Base-by-base conservation (phyloP, 2,888 invertebrate genomes). In the Subacronicta megacephala region DNA sequence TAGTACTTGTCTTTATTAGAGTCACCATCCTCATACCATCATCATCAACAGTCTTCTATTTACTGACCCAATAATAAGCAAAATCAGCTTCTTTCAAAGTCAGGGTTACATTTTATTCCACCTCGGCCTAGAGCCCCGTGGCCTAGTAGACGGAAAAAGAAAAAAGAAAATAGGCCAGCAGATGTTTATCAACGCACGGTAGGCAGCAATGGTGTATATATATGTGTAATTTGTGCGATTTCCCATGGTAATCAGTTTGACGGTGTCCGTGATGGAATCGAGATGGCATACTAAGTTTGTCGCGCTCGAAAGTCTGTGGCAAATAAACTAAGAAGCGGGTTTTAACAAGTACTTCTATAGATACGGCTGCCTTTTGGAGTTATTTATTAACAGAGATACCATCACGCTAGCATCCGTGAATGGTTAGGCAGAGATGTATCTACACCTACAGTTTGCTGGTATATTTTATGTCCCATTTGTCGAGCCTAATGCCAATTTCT, bases 211-310 rank as follows among this genome's bases (percentile, higher is more conserved):
- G 31, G 42, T 64, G 61, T 57, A 47, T 26, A 10, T 9, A 9
- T 26, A 9, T 26, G 10, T 26, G 26, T 72, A 73, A 73, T 75
- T 68, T 46, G 75, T 43, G 47, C 59, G 64, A 72, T 72, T 55
- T 54, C 53, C 54, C 57, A 62, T 68, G 41, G 49, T 52, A 59
- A 68, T 55, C 70, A 66, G 64, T 53, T 63, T 31, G 52, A 58
- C 71, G 53, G 65, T 59, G 59, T 74, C 72, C 61, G 62, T 37
- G 43, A 66, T 49, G 53, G 57, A 7, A 57, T 58, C 15, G 13
- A 56, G 58, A 59, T 58, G 67, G 54, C 44, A 58, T 68, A 58
- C 64, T 63, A 75, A 74, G 54, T 72, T 52, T 68, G 75, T 44
- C 59, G 36, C 38, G 40, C 44, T 50, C 41, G 52, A 67, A 70